These are phyloP conservation scores for Cairina moschata DNA, from an alignment of 2,113 vertebrate genomes.

Conservation along the genomic window DNA sequence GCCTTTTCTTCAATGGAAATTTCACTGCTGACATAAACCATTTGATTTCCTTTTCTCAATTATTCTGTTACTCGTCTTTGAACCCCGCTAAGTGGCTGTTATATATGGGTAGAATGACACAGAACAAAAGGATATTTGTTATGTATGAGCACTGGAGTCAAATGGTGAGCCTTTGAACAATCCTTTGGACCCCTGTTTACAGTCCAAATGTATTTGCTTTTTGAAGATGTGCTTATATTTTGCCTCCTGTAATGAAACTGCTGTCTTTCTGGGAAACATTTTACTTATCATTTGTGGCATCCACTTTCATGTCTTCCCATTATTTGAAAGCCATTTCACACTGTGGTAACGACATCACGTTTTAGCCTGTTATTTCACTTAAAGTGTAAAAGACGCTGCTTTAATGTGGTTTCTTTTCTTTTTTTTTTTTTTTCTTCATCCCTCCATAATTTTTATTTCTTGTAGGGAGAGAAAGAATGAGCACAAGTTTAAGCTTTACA, in stretches of 20 bases:
- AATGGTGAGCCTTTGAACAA: constrained; percentile 31
- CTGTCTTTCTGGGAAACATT: not conserved
- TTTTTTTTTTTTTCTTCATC: not conserved
- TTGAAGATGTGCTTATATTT: not conserved
- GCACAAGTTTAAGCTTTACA: not conserved
- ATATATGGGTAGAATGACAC: not conserved
- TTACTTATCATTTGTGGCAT: constrained; percentile 5
- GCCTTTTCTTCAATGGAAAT: constrained; percentile 26
- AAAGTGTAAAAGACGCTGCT: not conserved
- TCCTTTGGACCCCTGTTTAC: constrained; percentile 6
- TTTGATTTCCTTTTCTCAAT: constrained; percentile 29
- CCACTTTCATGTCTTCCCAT: not conserved
- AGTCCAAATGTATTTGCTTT: constrained; percentile 24
- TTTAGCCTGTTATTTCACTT: constrained; percentile 26
- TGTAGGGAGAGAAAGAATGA: not conserved
- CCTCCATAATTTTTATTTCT: constrained; percentile 29
- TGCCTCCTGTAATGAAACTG: constrained; percentile 8
- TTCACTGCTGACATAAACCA: not conserved
- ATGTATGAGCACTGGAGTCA: not conserved
- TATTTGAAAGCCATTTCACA: constrained; percentile 47
- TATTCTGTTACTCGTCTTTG: constrained; percentile 20
- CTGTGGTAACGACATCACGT: not conserved
- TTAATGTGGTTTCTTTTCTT: not conserved
- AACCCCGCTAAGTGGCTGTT: not conserved
- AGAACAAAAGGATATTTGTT: not conserved